phyloP scores from a whole-genome alignment of 2,797 vertebrate species.

The Tolypeutes matacus region DNA sequence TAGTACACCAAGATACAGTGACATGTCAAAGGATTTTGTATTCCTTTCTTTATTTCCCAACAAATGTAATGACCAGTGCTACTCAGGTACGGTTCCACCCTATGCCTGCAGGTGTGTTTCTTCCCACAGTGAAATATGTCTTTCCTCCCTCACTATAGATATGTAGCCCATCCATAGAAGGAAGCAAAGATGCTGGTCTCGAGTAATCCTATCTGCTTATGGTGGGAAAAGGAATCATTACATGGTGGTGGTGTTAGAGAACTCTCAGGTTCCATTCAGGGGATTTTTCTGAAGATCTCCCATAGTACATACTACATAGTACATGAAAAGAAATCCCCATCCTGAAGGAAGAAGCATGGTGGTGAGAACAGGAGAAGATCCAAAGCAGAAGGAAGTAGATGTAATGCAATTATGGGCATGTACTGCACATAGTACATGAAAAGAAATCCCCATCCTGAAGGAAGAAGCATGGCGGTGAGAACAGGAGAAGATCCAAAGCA shows the following conservation, averaged over 20 bases:
- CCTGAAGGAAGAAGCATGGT: not conserved
- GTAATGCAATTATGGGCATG: not conserved
- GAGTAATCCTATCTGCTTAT: not conserved
- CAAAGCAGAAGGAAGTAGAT: not conserved
- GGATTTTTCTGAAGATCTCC: slow-evolving; percentile 1
- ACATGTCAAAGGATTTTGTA: not conserved
- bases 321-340: not conserved
- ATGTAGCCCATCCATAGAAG: not conserved
- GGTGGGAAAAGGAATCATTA: not conserved
- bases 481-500: not conserved
- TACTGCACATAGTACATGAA: not conserved
- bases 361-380: not conserved
- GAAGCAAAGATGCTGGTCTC: not conserved
- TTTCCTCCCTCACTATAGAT: not conserved
- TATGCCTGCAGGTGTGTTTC: not conserved
- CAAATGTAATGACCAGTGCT: not conserved
- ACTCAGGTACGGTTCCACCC: not conserved
- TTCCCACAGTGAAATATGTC: not conserved
- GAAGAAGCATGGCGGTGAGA: not conserved
- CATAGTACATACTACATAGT: not conserved
- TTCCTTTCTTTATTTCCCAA: not conserved
- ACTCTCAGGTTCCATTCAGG: not conserved
- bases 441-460: not conserved
- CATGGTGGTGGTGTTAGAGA: not conserved
- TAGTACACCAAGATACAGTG: not conserved